A percentile compares a stretch with the other conserved stretches of the same genome.
These are phyloP conservation scores for Hypomecis atomaria DNA, from an alignment of 2,888 invertebrate species.

Conservation along the genomic window DNA sequence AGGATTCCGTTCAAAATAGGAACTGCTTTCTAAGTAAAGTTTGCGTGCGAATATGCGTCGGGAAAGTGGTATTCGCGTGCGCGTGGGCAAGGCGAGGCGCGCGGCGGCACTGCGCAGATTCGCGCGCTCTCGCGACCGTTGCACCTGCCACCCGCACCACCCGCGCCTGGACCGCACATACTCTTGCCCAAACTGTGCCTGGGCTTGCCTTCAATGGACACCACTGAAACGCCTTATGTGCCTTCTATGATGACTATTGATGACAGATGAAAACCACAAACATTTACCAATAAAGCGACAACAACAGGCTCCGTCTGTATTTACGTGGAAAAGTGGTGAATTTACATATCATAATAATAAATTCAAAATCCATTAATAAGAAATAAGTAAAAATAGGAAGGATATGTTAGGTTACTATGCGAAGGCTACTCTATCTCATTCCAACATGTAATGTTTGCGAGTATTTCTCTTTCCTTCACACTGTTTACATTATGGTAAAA, in stretches of 20 bases:
- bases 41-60: constrained; percentile 56
- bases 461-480: too few relatives aligned
- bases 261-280: too few relatives aligned
- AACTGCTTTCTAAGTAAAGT: constrained; percentile 33
- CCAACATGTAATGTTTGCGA: too few relatives aligned
- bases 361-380: too few relatives aligned
- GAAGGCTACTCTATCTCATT: too few relatives aligned
- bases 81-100: constrained; percentile 77
- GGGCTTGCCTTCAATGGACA: constrained; percentile 45
- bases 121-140: constrained; percentile 61
- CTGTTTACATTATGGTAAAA: too few relatives aligned
- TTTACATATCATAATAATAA: too few relatives aligned
- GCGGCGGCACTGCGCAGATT: constrained; percentile 70
- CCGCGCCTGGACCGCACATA: constrained; percentile 27
- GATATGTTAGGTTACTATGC: too few relatives aligned
- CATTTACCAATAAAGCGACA: too few relatives aligned
- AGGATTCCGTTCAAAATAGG: constrained; percentile 61
- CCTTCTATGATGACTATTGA: background rate
- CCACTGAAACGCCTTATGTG: background rate
- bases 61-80: constrained; percentile 73
- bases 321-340: too few relatives aligned
- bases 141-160: constrained; percentile 69
- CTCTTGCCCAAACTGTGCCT: constrained; percentile 48
- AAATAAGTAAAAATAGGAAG: too few relatives aligned
- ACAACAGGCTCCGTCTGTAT: too few relatives aligned